Conservation (phyloP, 2,113 vertebrate species). For the Macrotis lagotis region DNA sequence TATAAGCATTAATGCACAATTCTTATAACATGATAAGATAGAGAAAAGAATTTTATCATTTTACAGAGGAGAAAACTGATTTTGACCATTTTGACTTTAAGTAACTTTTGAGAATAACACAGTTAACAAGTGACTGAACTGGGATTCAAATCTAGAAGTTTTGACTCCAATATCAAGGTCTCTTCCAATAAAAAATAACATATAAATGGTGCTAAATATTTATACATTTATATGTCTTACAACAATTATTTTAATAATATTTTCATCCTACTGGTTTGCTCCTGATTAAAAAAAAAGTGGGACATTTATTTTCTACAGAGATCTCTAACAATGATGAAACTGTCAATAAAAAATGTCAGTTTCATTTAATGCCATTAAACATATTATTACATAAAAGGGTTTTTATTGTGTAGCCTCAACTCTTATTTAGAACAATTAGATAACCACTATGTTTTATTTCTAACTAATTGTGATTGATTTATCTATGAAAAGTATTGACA, state of each 20-base stretch:
- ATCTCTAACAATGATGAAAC: background rate
- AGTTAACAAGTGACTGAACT: background rate
- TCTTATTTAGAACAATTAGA: slow-evolving; percentile 19
- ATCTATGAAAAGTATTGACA: slow-evolving; percentile 27
- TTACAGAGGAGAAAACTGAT: background rate
- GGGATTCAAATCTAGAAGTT: background rate
- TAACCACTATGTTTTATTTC: slow-evolving; percentile 14
- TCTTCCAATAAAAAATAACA: background rate
- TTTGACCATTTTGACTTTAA: background rate
- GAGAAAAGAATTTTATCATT: background rate
- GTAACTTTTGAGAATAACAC: background rate
- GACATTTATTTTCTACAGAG: background rate
- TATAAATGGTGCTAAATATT: background rate
- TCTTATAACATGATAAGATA: background rate
- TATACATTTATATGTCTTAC: background rate
- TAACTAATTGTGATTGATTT: slow-evolving; percentile 52
- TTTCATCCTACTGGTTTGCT: background rate
- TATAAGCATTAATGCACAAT: background rate
- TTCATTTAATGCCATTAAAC: background rate
- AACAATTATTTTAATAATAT: background rate
- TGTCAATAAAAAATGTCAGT: background rate
- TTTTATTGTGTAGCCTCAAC: background rate
- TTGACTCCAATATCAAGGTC: background rate
- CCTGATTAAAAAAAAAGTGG: background rate
- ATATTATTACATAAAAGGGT: background rate